phyloP scores from a whole-genome alignment of 2,113 vertebrate species.

The Petroica traversi region DNA sequence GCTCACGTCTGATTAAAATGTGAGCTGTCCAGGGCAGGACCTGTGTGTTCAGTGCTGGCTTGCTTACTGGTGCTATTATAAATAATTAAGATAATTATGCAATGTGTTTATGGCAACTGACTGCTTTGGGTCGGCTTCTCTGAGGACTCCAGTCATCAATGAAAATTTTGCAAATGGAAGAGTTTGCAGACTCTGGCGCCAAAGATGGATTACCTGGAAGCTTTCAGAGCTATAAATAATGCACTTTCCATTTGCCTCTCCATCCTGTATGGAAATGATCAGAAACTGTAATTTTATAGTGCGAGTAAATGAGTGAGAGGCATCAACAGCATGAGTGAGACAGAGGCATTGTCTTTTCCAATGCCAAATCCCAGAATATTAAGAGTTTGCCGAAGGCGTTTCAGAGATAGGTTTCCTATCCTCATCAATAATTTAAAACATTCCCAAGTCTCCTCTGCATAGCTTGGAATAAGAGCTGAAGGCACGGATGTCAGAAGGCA shows the following conservation, averaged over 20 bases:
- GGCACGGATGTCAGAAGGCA: conserved; percentile 56
- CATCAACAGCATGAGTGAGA: not conserved
- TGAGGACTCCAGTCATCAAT: conserved; percentile 29
- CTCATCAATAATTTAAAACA: conserved; percentile 71
- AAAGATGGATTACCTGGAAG: conserved; percentile 44
- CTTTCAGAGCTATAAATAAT: conserved; percentile 42
- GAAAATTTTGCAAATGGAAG: conserved; percentile 44
- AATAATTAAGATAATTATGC: conserved; percentile 64
- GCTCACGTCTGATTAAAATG: not conserved
- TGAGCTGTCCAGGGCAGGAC: conserved; percentile 50
- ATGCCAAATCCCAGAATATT: conserved; percentile 62
- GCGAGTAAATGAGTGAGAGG: not conserved
- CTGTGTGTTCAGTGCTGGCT: not conserved
- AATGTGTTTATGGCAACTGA: conserved; percentile 35
- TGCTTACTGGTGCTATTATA: conserved; percentile 51
- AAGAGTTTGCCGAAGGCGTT: conserved; percentile 64
- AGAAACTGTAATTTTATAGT: conserved; percentile 30
- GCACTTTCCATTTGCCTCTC: conserved; percentile 16
- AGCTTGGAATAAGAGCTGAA: conserved; percentile 60
- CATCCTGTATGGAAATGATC: conserved; percentile 16
- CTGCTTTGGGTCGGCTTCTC: conserved; percentile 34
- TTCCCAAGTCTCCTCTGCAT: conserved; percentile 29
- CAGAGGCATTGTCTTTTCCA: conserved; percentile 23
- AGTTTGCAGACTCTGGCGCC: not conserved
- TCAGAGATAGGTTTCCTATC: conserved; percentile 63